Percentiles rank a stretch among this genome's conserved stretches.
These are phyloP conservation scores for Callinectes sapidus DNA, from an alignment of 2,888 invertebrate genomes.

Conservation along the genomic window DNA sequence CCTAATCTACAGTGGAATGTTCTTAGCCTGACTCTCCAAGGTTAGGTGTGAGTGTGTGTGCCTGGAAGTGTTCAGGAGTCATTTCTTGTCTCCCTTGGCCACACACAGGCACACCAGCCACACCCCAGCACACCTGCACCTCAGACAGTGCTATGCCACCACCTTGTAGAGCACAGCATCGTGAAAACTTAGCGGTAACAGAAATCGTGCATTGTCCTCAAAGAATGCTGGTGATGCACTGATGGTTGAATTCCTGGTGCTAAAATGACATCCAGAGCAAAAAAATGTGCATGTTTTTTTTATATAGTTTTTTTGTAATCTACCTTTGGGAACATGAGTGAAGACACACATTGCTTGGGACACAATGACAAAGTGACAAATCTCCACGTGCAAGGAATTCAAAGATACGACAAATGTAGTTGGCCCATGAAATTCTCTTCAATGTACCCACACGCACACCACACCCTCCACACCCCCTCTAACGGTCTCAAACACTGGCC, in stretches of 20 bases:
- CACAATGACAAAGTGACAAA: not conserved
- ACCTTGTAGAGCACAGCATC: not conserved
- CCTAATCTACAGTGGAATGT: constrained; percentile 18
- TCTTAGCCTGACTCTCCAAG: not conserved
- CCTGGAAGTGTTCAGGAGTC: not conserved
- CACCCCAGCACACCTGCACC: not conserved
- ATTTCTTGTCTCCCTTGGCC: not conserved
- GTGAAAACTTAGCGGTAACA: not conserved
- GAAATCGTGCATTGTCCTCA: not conserved
- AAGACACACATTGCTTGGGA: not conserved
- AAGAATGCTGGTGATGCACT: not conserved
- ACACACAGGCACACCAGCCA: not conserved
- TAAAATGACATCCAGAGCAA: not conserved
- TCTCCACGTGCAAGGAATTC: not conserved
- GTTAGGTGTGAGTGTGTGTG: not conserved
- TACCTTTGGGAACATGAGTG: not conserved
- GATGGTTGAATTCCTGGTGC: not conserved
- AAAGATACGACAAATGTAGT: not conserved
- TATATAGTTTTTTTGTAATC: not conserved
- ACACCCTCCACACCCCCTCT: constrained; percentile 21
- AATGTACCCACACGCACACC: constrained; percentile 6
- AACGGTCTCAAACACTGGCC: constrained; percentile 3
- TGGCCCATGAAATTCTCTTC: constrained; percentile 16
- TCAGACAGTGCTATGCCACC: not conserved
- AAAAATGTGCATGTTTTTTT: not conserved